Percentiles rank a stretch among this genome's conserved stretches.
Conservation (phyloP, 2,797 vertebrate genomes). For the Gambusia yucatana region DNA sequence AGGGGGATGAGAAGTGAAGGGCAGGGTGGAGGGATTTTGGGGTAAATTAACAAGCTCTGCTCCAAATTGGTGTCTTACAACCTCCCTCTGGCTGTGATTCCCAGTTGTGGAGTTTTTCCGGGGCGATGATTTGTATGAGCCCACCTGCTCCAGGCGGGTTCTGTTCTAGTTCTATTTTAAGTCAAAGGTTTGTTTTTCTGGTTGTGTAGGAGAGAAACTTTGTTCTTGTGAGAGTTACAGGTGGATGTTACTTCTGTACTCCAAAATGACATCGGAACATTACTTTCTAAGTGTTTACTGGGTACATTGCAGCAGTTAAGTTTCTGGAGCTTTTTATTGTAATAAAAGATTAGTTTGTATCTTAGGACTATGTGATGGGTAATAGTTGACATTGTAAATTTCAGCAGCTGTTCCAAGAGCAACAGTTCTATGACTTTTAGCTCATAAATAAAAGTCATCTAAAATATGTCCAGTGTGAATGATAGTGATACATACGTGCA, state of each 20-base stretch:
- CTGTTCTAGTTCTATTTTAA: constrained; percentile 61
- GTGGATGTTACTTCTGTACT: constrained; percentile 14
- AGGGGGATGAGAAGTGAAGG: constrained; percentile 37
- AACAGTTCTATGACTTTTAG: neutral
- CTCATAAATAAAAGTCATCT: neutral
- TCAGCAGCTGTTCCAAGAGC: neutral
- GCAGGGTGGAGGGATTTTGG: constrained; percentile 6
- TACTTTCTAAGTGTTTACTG: neutral
- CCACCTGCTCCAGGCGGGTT: constrained; percentile 59
- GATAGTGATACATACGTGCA: neutral
- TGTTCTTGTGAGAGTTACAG: constrained; percentile 17
- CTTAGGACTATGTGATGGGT: neutral
- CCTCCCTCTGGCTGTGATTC: constrained; percentile 73
- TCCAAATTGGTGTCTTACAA: constrained; percentile 77
- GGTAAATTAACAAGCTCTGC: constrained; percentile 74
- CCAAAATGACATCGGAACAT: neutral
- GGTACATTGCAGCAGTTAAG: neutral
- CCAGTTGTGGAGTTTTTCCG: constrained; percentile 55
- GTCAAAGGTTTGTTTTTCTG: constrained; percentile 38
- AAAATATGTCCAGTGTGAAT: neutral
- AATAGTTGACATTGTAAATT: neutral
- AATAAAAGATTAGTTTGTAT: neutral
- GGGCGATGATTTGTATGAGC: constrained; percentile 64
- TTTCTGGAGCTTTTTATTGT: neutral
- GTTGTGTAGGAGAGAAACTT: constrained; percentile 4